Evolutionary conservation across 2,888 invertebrate species (phyloP).

Genomic region (Tiliacea citrago): DNA sequence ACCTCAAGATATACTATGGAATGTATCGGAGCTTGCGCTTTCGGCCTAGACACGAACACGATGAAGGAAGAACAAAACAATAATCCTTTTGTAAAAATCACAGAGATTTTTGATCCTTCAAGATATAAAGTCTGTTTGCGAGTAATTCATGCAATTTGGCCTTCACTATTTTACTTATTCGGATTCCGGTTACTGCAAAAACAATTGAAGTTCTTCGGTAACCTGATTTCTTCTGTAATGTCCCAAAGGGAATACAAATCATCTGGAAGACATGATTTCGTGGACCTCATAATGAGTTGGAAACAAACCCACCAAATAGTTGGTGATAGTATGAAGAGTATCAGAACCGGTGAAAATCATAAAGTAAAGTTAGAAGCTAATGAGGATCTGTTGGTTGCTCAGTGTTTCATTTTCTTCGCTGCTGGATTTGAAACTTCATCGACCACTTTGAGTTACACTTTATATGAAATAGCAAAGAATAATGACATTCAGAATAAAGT

Average conservation of each 20-base stretch:
- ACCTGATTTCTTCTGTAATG: conserved; percentile 57
- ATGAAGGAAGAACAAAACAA: conserved; percentile 36
- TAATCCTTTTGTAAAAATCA: conserved; percentile 36
- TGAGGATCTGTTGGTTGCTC: conserved; percentile 60
- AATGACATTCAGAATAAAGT: conserved; percentile 50
- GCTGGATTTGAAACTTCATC: conserved; percentile 67
- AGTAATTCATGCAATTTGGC: conserved; percentile 42
- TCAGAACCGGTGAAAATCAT: conserved; percentile 41
- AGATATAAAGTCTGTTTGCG: conserved; percentile 7
- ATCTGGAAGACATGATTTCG: conserved; percentile 64
- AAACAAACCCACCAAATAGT: conserved; percentile 63
- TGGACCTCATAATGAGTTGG: conserved; percentile 60
- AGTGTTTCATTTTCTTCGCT: conserved; percentile 61
- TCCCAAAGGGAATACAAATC: conserved; percentile 51
- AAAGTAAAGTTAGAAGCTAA: conserved; percentile 52
- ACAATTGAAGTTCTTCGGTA: conserved; percentile 51
- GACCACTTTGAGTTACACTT: conserved; percentile 49
- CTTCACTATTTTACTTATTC: conserved; percentile 43
- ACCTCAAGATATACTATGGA: conserved; percentile 62
- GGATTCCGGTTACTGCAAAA: conserved; percentile 27
- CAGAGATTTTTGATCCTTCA: conserved; percentile 17
- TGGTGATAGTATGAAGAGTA: conserved; percentile 68
- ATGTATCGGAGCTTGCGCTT: conserved; percentile 58
- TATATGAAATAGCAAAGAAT: conserved; percentile 61
- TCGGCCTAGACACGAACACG: conserved; percentile 50